Base-by-base conservation (phyloP, 37 sponge, comb jelly and placozoan species). In the Bolinopsis microptera region DNA sequence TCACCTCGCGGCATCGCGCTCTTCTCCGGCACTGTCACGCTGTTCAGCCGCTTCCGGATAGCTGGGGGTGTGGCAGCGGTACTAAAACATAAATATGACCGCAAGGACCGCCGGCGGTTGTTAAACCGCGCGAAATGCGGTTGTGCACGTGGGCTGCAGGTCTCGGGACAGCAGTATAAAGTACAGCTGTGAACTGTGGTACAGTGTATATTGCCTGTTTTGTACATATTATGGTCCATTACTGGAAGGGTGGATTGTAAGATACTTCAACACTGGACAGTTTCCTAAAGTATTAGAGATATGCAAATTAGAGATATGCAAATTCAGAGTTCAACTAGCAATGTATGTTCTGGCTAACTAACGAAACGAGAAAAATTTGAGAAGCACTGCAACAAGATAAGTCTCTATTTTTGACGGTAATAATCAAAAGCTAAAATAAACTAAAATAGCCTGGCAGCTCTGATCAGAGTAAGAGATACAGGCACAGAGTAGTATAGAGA, bases 131-230 rank as follows among this genome's bases (percentile, higher is more conserved):
- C 61, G 13, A 48, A 32, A 77, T 27, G 80, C 37, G 80, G 80
- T 27, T 32, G 37, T 35, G 16, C 74, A 70, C 2, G 80, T 1
- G 18, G 80, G 9, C 35, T 48, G 5, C 9, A 13, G 61, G 28
- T 77, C 35, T 77, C 80, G 33, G 28, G 80, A 32, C 27, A 77
- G 33, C 80, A 77, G 80, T 77, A 77, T 18, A 32, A 34, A 3
- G 80, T 77, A 34, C 80, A 77, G 33, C 80, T 77, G 80, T 77
- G 80, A 8, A 77, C 80, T 1, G 80, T 77, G 35, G 80, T 77
- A 35, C 80, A 77, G 21, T 77, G 80, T 18, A 48, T 48, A 13
- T 48, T 48, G 61, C 13, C 61, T 18, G 61, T 13, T 48, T 48
- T 48, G 13, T 48, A 48, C 61, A 48, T 48, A 13, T 48, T 48